Conservation (phyloP, 2,888 invertebrate species). For the Molanna angustata region DNA sequence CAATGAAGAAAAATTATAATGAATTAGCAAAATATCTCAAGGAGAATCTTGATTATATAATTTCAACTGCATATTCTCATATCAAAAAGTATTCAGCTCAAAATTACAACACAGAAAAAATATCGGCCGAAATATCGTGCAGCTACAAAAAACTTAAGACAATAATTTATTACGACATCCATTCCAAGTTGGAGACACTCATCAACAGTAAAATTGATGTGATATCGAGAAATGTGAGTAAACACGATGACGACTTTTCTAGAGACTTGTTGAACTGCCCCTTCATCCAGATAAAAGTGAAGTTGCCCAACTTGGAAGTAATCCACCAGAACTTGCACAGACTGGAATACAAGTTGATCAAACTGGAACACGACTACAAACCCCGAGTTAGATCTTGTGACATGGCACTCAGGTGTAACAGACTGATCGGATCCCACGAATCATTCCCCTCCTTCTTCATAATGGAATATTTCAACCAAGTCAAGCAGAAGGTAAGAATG, state of each 20-base stretch:
- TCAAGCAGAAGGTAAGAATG: not conserved
- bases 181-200: not conserved
- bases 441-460: slow-evolving; percentile 5
- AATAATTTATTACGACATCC: slow-evolving; percentile 1
- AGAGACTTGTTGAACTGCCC: slow-evolving; percentile 5
- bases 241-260: not conserved
- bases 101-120: not conserved
- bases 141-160: slow-evolving; percentile 9
- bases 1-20: not conserved
- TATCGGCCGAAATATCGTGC: not conserved
- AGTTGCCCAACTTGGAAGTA: slow-evolving; percentile 3
- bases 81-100: not conserved
- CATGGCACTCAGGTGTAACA: not conserved
- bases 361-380: not conserved
- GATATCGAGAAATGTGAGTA: too few species aligned
- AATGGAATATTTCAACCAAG: slow-evolving; percentile 3
- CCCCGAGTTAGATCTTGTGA: not conserved
- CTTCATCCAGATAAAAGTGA: slow-evolving; percentile 6
- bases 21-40: slow-evolving; percentile 1
- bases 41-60: slow-evolving; percentile 6
- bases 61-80: not conserved
- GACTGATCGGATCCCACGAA: not conserved
- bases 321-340: not conserved
- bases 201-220: not conserved
- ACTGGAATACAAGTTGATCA: slow-evolving; percentile 6